A percentile compares a stretch with the other conserved stretches of the same genome.
Evolutionary conservation across 2,888 invertebrate species (phyloP).

Genomic region (Netelia fuscicornis): DNA sequence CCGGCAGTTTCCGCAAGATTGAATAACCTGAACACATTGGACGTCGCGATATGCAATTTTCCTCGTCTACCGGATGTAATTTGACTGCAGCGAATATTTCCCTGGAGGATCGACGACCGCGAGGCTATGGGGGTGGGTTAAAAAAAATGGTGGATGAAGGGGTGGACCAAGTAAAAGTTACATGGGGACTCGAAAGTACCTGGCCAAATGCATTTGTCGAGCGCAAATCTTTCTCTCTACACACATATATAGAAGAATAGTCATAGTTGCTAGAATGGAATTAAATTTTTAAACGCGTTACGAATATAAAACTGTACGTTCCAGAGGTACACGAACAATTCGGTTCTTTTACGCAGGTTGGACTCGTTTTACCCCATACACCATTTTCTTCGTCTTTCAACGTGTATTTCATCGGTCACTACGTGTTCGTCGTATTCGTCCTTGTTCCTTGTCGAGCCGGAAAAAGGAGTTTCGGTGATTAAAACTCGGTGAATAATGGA

Average conservation of each 20-base stretch:
- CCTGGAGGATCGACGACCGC: constrained; percentile 55
- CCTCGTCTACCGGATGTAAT: constrained; percentile 58
- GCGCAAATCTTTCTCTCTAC: neutral
- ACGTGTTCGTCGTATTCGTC: constrained; percentile 22
- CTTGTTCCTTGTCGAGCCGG: constrained; percentile 27
- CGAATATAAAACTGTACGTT: neutral
- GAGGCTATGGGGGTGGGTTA: constrained; percentile 11
- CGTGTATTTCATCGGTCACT: constrained; percentile 28
- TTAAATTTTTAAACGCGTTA: constrained; percentile 38
- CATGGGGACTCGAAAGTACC: neutral
- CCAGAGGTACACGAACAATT: neutral
- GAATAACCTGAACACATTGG: constrained; percentile 25
- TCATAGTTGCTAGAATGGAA: constrained; percentile 1
- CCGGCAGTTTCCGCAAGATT: constrained; percentile 26
- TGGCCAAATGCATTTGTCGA: neutral
- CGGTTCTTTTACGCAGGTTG: neutral
- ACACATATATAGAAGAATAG: too few relatives aligned
- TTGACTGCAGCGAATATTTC: constrained; percentile 63
- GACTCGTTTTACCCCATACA: neutral
- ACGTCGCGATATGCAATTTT: constrained; percentile 56
- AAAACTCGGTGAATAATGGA: constrained; percentile 69
- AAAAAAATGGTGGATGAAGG: constrained; percentile 26
- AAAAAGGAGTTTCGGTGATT: constrained; percentile 64
- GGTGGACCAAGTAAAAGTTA: neutral
- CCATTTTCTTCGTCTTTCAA: constrained; percentile 39